Percentiles rank a stretch among this genome's conserved stretches.
phyloP scores from a whole-genome alignment of 2,113 vertebrate species.

The Pluvianellus socialis region DNA sequence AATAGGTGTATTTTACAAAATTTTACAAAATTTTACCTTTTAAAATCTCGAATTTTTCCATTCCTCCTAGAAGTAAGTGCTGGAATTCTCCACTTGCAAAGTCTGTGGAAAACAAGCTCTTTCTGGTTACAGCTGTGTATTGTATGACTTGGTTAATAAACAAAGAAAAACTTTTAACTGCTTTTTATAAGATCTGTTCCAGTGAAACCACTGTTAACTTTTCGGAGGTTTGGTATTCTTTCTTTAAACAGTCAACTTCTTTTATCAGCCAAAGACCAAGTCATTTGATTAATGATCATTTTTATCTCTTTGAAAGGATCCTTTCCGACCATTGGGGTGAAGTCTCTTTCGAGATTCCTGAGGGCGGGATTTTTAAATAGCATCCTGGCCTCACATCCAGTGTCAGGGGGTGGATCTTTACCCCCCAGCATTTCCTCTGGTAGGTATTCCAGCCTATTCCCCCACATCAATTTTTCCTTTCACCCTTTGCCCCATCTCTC shows the following conservation, averaged over 20 bases:
- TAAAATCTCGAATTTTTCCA: background rate
- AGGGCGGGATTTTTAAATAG: constrained; percentile 79
- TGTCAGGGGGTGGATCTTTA: constrained; percentile 75
- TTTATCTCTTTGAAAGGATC: constrained; percentile 81
- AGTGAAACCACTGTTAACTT: background rate
- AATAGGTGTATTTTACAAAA: background rate
- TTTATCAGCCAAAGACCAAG: constrained; percentile 24
- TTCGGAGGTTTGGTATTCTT: constrained; percentile 7
- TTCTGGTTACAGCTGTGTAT: background rate
- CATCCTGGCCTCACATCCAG: constrained; percentile 77
- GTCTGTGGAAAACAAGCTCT: background rate
- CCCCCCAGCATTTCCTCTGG: constrained; percentile 80
- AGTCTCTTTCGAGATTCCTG: constrained; percentile 81
- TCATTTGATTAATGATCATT: constrained; percentile 67
- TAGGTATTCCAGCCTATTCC: constrained; percentile 70
- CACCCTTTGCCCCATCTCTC: background rate
- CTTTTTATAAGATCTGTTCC: background rate
- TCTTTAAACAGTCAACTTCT: constrained; percentile 37
- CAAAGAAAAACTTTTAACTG: background rate
- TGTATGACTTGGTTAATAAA: background rate
- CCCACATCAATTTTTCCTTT: background rate
- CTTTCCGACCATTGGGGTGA: constrained; percentile 79
- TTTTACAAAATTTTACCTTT: background rate
- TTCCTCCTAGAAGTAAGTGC: background rate
- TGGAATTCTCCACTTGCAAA: background rate